Conservation (phyloP, 1,140 invertebrate species). For the Tetragnatha versicolor region DNA sequence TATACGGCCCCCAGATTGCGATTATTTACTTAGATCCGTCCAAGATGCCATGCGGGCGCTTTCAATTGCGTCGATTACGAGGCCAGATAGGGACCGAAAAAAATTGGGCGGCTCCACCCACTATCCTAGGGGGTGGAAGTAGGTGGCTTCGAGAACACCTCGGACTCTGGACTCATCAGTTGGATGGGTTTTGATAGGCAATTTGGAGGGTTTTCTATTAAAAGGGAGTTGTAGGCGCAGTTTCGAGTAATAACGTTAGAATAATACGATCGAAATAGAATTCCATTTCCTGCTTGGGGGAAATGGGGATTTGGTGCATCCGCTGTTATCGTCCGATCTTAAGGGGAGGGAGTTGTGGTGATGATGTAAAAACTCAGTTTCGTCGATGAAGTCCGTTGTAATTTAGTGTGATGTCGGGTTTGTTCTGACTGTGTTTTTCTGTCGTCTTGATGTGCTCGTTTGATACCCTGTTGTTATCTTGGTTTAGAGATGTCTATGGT, state of each 20-base stretch:
- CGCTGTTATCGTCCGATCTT: not conserved
- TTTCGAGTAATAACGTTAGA: not conserved
- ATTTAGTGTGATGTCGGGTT: too few relatives aligned
- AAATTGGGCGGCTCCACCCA: constrained; percentile 20
- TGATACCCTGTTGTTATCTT: too few relatives aligned
- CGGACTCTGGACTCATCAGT: too few relatives aligned
- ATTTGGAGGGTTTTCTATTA: constrained; percentile 7
- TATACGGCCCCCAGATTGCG: not conserved
- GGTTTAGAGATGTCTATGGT: too few relatives aligned
- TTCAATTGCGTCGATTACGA: constrained; percentile 30
- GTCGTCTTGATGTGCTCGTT: too few relatives aligned
- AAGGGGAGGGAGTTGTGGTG: too few relatives aligned
- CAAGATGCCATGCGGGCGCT: not conserved
- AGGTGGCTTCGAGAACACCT: too few relatives aligned
- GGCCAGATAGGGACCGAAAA: constrained; percentile 20
- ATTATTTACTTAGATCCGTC: constrained; percentile 28
- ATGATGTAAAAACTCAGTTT: too few relatives aligned
- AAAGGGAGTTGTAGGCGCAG: not conserved
- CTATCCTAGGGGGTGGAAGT: not conserved
- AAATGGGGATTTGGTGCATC: not conserved
- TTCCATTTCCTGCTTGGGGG: not conserved
- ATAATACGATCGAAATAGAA: not conserved
- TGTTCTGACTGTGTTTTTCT: too few relatives aligned
- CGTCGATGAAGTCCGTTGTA: too few relatives aligned
- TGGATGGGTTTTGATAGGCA: not conserved